A percentile compares a stretch with the other conserved stretches of the same genome.
These are phyloP conservation scores for Ceratitis capitata DNA, from an alignment of 1,140 invertebrate genomes.

Conservation along the genomic window DNA sequence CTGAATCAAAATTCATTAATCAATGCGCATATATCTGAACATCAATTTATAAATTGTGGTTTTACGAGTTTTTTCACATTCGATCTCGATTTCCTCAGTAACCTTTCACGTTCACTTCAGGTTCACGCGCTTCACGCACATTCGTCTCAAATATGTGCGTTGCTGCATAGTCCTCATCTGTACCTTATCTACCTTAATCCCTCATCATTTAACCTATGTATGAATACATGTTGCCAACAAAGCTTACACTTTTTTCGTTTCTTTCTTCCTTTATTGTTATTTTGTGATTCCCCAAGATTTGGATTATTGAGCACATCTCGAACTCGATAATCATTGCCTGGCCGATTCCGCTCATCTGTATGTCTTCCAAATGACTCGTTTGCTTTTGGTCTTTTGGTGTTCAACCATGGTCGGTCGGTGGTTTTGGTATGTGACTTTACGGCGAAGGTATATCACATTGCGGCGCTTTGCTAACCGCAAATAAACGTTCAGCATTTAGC, in stretches of 20 bases:
- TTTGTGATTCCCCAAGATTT: not conserved
- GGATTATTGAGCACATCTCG: not conserved
- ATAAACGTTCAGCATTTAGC: conserved; percentile 20
- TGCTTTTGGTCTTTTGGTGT: conserved; percentile 17
- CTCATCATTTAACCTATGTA: not conserved
- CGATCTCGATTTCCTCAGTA: no score
- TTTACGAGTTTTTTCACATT: no score
- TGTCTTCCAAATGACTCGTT: not conserved
- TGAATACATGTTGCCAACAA: no score
- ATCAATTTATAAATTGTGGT: no score
- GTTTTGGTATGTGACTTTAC: conserved; percentile 3
- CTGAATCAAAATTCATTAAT: no score
- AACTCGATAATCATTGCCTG: not conserved
- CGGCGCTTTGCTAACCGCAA: not conserved
- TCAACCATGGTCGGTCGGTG: not conserved
- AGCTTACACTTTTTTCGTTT: not conserved
- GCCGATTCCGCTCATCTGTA: not conserved
- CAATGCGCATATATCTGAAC: no score
- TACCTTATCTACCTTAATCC: not conserved
- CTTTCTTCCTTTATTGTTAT: not conserved
- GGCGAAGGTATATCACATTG: not conserved
- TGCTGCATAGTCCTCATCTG: conserved; percentile 1
- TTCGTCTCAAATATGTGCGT: not conserved
- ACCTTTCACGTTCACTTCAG: no score
- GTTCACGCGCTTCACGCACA: not conserved